Base-by-base conservation (phyloP, 2,888 invertebrate genomes). In the Coleophora deauratella region DNA sequence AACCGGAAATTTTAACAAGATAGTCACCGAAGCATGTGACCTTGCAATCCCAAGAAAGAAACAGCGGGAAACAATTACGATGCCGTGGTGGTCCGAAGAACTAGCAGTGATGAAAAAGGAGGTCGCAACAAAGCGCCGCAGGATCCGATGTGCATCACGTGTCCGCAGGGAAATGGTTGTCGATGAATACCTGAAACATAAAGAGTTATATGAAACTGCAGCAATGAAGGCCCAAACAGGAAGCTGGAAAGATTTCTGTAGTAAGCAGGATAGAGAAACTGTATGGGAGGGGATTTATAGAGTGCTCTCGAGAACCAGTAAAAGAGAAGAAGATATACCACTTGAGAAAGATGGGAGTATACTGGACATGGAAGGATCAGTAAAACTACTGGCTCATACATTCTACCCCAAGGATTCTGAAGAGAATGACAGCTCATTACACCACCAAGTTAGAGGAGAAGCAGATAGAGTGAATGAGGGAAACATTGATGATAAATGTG, bases 101-200 rank as follows among this genome's bases (percentile, higher is more conserved):
- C 31, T 31, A 4, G 31, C 31, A 3, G 31, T 3, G 10, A 7
- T 31, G 31, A 31, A 31, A 10, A 31, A 7, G 11, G 11, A 8
- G 4, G 31, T 31, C 1, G 10, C 31, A 7, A 31, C 31, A 1
- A 31, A 31, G 10, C 6, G 9, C 1, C 31, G 31, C 10, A 10
- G 31, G n/a, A 31, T 31, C 2, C 31, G 9, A 2, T 2, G 31
- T 2, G 31, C 31, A 1, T 7, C 31, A 10, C 31, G 9, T 1
- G 31, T 2, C 9, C 7, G 31, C 4, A 35, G 42, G n/a, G 49
- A 49, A 48, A 36, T 9, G 9, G 47, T 48, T 0, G 33, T 31
- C 1, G 4, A 31, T 1, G 31, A 31, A 10, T 31, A 31, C 11
- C 31, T 31, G 7, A 31, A 31, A 31, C 9, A 7, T 9, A 31